phyloP scores from a whole-genome alignment of 2,113 vertebrate species.

The Oostethus manadensis region DNA sequence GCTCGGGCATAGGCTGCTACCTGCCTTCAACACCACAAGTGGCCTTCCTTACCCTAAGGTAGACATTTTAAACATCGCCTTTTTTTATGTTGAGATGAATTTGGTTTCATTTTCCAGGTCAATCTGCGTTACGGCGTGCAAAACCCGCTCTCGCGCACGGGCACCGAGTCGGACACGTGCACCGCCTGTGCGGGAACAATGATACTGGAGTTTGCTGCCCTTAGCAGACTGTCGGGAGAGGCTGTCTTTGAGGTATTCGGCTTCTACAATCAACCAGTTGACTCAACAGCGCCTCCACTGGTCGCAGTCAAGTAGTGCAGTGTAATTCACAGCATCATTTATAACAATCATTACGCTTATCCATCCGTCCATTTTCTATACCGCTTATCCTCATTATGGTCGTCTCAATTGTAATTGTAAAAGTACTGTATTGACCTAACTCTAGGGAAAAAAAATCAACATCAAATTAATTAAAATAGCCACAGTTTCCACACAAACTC shows the following conservation, averaged over 20 bases:
- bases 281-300: no score
- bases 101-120: constrained; percentile 70
- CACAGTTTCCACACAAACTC: no score
- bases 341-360: no score
- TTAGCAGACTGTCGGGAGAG: constrained; percentile 93
- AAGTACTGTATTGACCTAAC: no score
- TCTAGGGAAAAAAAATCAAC: no score
- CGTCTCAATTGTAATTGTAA: no score
- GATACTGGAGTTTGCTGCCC: constrained; percentile 96
- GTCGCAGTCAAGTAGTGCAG: no score
- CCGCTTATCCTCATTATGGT: no score
- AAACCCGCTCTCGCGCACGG: constrained; percentile 82
- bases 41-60: constrained; percentile 97
- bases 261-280: no score
- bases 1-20: constrained; percentile 88
- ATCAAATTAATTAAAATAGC: no score
- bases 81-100: background rate
- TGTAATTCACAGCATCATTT: no score
- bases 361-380: no score
- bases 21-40: constrained; percentile 97
- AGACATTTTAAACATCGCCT: constrained; percentile 13
- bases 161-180: constrained; percentile 95
- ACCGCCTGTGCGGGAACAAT: constrained; percentile 97
- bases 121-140: constrained; percentile 91
- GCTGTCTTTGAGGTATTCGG: constrained; percentile 87